phyloP scores from a whole-genome alignment of 2,113 vertebrate genomes.

The Dipodomys stephensi region DNA sequence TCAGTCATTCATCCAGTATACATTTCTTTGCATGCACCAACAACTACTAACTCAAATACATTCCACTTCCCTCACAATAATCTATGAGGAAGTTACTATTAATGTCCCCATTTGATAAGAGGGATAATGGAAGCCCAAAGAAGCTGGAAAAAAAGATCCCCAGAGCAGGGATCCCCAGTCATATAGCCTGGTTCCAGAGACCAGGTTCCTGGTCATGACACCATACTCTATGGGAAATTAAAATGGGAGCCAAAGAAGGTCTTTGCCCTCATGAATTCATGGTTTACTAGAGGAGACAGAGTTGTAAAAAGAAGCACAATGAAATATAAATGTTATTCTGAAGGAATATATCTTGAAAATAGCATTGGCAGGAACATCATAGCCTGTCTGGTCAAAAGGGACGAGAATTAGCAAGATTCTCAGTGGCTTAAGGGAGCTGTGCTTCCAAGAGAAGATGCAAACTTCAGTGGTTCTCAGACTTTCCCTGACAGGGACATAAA shows the following conservation, averaged over 20 bases:
- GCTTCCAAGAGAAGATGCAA: background rate
- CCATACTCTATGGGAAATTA: background rate
- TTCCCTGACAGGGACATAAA: background rate
- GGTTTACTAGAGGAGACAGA: background rate
- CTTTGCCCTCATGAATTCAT: background rate
- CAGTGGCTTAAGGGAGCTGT: background rate
- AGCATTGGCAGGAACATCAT: background rate
- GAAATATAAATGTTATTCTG: background rate
- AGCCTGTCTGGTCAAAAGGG: background rate
- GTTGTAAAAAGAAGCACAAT: background rate
- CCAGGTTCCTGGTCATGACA: background rate
- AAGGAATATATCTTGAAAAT: background rate
- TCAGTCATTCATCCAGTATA: background rate
- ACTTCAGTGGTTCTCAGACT: background rate
- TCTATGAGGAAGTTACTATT: background rate
- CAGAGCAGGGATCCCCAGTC: background rate
- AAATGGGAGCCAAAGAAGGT: background rate
- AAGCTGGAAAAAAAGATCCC: background rate
- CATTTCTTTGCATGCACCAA: background rate
- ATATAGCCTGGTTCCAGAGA: background rate
- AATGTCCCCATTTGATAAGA: background rate
- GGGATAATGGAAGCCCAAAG: background rate
- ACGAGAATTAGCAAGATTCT: background rate
- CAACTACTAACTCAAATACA: background rate
- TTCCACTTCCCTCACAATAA: background rate